Percentiles rank a stretch among this genome's conserved stretches.
Conservation (phyloP, 64 coral and sea anemone genomes). For the Pocillopora damicornis region DNA sequence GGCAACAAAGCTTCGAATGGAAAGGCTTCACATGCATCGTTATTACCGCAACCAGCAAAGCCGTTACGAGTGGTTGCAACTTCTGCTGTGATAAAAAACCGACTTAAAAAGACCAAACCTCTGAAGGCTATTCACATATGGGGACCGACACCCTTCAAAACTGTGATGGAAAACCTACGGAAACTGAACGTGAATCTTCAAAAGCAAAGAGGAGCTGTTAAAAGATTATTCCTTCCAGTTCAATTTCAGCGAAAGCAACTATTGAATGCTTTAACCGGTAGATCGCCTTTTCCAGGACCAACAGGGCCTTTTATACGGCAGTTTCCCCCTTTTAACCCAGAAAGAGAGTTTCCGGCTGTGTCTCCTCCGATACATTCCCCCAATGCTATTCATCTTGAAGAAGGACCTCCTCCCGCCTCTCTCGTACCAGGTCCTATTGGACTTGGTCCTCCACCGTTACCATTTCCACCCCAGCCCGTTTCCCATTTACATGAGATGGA, state of each 20-base stretch:
- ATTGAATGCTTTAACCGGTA: not conserved
- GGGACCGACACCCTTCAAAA: conserved; percentile 79
- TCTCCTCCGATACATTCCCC: not conserved
- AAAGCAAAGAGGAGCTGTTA: conserved; percentile 40
- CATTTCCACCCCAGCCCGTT: not conserved
- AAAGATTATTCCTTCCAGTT: conserved; percentile 37
- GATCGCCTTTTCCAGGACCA: not conserved
- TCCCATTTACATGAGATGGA: not conserved
- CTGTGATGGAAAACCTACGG: conserved; percentile 54
- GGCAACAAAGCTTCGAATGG: not conserved
- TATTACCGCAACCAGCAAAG: conserved; percentile 59
- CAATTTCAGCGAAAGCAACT: conserved; percentile 32
- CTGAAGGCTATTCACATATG: conserved; percentile 90
- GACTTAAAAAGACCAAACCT: conserved; percentile 50
- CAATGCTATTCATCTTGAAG: not conserved
- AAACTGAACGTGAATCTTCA: conserved; percentile 54
- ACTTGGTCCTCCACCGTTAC: not conserved
- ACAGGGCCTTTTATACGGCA: not conserved
- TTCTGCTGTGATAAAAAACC: conserved; percentile 79
- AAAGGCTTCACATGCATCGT: not conserved
- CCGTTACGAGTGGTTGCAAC: conserved; percentile 80
- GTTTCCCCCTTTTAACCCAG: not conserved
- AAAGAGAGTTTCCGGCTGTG: not conserved
- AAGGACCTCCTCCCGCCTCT: not conserved
- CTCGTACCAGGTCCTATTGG: not conserved